These are phyloP conservation scores for Spodoptera litura DNA, from an alignment of 1,140 invertebrate genomes.

Conservation along the genomic window DNA sequence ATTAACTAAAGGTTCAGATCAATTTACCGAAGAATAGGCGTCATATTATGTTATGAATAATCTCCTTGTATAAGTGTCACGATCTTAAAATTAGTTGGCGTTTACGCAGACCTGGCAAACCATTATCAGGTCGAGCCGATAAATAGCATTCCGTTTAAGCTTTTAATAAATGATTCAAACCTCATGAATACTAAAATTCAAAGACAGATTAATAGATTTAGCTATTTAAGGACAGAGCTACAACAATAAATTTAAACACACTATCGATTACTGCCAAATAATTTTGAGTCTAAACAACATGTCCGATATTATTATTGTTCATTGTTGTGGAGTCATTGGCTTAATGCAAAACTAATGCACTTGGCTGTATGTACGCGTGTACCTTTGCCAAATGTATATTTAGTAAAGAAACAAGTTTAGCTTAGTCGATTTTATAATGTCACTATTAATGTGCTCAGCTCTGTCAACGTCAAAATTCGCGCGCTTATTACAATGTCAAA, in stretches of 20 bases:
- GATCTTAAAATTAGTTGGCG: too few species aligned
- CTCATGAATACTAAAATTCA: too few species aligned
- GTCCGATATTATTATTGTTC: neutral
- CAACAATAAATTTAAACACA: neutral
- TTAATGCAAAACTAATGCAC: constrained; percentile 26
- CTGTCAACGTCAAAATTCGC: constrained; percentile 21
- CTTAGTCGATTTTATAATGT: constrained; percentile 10
- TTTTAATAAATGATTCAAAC: neutral
- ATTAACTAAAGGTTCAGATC: too few species aligned
- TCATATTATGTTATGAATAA: too few species aligned
- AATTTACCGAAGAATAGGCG: too few species aligned
- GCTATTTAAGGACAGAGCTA: neutral
- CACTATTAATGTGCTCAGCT: constrained; percentile 19
- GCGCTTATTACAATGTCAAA: constrained; percentile 29
- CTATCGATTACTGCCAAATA: constrained; percentile 10
- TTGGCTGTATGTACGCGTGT: constrained; percentile 17
- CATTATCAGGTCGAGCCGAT: too few species aligned
- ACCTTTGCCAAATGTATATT: constrained; percentile 44
- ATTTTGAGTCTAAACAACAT: constrained; percentile 1
- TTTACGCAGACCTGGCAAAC: too few species aligned
- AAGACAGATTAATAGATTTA: neutral
- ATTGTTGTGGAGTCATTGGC: constrained; percentile 10
- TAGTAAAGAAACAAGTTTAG: constrained; percentile 25
- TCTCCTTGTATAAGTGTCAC: too few species aligned
- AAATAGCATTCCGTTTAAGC: neutral